phyloP scores from a whole-genome alignment of 2,888 invertebrate species.

The Troglohyphantes excavatus region DNA sequence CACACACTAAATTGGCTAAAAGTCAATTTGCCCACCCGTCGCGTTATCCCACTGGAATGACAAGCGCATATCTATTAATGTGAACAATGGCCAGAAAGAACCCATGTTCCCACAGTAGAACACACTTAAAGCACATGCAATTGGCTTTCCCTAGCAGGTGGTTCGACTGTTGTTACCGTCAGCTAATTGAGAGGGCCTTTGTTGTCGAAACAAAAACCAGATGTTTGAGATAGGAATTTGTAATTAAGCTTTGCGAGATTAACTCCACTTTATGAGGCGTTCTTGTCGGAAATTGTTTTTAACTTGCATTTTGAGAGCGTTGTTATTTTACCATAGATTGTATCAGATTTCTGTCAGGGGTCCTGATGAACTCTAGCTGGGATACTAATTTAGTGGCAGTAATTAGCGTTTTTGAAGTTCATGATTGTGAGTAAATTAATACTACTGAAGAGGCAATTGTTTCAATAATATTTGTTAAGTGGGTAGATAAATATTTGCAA shows the following conservation, averaged over 20 bases:
- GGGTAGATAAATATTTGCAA: too few relatives aligned
- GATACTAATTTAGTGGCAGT: not conserved
- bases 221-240: constrained; percentile 69
- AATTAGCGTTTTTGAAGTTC: not conserved
- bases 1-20: not conserved
- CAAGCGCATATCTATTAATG: constrained; percentile 57
- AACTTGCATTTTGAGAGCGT: constrained; percentile 2
- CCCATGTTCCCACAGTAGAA: constrained; percentile 29
- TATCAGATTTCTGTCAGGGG: not conserved
- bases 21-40: constrained; percentile 30
- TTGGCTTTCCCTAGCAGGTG: constrained; percentile 58
- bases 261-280: constrained; percentile 2
- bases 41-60: constrained; percentile 18
- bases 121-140: constrained; percentile 21
- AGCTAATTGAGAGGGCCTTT: constrained; percentile 56
- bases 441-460: too few relatives aligned
- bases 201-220: constrained; percentile 73
- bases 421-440: not conserved
- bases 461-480: too few relatives aligned
- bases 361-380: not conserved
- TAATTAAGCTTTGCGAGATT: constrained; percentile 53
- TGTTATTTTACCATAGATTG: not conserved
- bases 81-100: constrained; percentile 59
- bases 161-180: constrained; percentile 22
- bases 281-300: not conserved